These are phyloP conservation scores for Micromussa lordhowensis DNA, from an alignment of 92 coral and sea anemone species.

Conservation along the genomic window DNA sequence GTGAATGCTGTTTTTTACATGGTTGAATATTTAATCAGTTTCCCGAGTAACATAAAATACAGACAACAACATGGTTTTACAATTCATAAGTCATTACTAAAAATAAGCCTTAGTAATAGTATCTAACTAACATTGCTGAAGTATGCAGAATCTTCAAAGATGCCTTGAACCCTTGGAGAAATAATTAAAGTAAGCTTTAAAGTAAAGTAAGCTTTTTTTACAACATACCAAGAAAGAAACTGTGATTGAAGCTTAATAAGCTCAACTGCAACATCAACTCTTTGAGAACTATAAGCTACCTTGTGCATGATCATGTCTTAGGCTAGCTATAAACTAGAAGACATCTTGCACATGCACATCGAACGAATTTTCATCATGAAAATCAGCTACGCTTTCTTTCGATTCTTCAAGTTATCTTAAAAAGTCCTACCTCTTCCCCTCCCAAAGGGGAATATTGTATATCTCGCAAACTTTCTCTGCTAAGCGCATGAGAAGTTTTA, in stretches of 20 bases:
- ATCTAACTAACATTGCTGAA: neutral
- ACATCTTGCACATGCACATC: neutral
- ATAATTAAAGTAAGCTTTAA: neutral
- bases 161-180: neutral
- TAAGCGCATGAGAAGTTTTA: neutral
- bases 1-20: no score
- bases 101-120: neutral
- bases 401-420: neutral
- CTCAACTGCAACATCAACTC: no score
- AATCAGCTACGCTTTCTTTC: neutral
- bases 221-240: no score
- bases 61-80: neutral
- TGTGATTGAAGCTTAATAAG: neutral
- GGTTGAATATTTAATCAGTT: neutral
- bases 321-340: neutral
- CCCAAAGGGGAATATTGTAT: neutral
- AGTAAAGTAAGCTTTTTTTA: no score
- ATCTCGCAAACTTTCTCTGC: neutral
- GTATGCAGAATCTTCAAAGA: neutral
- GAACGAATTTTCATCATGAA: neutral
- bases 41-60: neutral
- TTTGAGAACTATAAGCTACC: no score
- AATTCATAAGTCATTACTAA: slow-evolving; percentile 4
- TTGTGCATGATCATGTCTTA: no score
- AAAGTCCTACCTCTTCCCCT: neutral